A percentile compares a stretch with the other conserved stretches of the same genome.
Evolutionary conservation across 2,797 vertebrate genomes (phyloP).

Genomic region (Nannoperca australis): DNA sequence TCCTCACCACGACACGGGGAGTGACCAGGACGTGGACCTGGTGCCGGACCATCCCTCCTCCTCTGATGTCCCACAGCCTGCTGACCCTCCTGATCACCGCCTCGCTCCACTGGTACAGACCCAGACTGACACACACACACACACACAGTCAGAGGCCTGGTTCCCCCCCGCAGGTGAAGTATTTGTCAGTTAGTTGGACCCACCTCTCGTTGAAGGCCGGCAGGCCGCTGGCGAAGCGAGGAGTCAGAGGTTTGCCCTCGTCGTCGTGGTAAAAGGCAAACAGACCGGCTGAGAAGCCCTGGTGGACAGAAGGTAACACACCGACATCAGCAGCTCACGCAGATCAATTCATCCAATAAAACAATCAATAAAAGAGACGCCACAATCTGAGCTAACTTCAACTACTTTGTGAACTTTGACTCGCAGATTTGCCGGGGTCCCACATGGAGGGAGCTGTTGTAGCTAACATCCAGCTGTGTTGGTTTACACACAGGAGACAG

Average conservation of each 20-base stretch:
- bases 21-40: constrained; percentile 92
- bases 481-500: no score
- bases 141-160: neutral
- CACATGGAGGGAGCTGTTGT: no score
- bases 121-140: constrained; percentile 84
- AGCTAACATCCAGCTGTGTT: no score
- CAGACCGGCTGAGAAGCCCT: constrained; percentile 98
- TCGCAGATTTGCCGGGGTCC: neutral
- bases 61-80: constrained; percentile 91
- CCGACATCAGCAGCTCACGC: no score
- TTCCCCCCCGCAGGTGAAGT: no score
- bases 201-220: constrained; percentile 96
- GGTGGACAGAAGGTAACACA: constrained; percentile 35
- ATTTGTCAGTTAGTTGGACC: no score
- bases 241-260: constrained; percentile 93
- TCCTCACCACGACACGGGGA: constrained; percentile 94
- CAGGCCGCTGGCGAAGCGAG: constrained; percentile 92
- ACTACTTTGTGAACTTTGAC: neutral
- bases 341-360: no score
- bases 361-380: neutral
- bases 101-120: constrained; percentile 97
- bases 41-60: constrained; percentile 88
- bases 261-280: constrained; percentile 97
- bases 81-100: constrained; percentile 89
- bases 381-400: neutral